These are phyloP conservation scores for Microctonus aethiopoides DNA, from an alignment of 2,888 invertebrate genomes.

Conservation along the genomic window DNA sequence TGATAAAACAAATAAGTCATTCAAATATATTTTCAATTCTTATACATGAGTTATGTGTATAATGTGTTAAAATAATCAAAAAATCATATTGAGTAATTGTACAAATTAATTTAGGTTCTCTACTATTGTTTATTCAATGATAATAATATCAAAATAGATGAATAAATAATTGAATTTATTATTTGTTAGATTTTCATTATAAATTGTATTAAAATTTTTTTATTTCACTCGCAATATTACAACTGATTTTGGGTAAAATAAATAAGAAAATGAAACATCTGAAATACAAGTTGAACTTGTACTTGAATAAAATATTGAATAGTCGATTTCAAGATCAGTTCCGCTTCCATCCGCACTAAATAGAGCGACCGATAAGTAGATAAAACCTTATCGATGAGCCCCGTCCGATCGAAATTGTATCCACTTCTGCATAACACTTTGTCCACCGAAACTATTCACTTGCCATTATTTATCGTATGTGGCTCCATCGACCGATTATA, in stretches of 20 bases:
- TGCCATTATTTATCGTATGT: constrained; percentile 25
- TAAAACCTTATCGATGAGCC: constrained; percentile 14
- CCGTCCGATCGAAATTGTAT: constrained; percentile 16
- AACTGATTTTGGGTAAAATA: constrained; percentile 24
- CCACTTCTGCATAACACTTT: constrained; percentile 24
- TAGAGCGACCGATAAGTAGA: constrained; percentile 21
- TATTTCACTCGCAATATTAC: constrained; percentile 19
- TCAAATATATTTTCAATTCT: no score
- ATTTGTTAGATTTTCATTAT: not conserved
- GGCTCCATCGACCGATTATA: constrained; percentile 34
- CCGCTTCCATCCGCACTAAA: constrained; percentile 30
- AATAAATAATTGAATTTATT: no score
- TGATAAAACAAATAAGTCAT: no score
- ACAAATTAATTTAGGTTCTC: no score
- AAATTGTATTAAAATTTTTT: constrained; percentile 5
- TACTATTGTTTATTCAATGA: no score
- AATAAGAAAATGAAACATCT: not conserved
- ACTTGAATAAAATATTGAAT: not conserved
- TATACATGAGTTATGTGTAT: no score
- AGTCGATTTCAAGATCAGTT: constrained; percentile 19
- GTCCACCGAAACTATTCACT: constrained; percentile 36
- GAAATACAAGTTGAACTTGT: not conserved
- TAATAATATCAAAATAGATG: not conserved
- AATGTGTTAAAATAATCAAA: no score
- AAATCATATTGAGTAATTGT: no score